These are phyloP conservation scores for Polydrusus cervinus DNA, from an alignment of 2,888 invertebrate species.

Conservation along the genomic window DNA sequence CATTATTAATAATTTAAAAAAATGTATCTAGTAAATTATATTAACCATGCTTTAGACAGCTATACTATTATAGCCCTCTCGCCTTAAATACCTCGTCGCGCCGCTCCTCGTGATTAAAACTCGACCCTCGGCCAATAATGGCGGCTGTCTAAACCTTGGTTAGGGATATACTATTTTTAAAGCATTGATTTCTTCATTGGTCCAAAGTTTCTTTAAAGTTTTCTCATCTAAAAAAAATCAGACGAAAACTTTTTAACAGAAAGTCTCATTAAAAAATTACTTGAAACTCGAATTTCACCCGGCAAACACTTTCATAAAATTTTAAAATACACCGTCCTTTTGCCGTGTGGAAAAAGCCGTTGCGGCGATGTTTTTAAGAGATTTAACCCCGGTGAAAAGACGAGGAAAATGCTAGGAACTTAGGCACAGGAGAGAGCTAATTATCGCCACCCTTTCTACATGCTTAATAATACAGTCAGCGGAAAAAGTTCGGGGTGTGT, in stretches of 20 bases:
- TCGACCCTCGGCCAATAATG: too few relatives aligned
- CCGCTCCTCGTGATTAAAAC: too few relatives aligned
- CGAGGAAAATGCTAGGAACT: slow-evolving; percentile 57
- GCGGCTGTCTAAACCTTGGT: too few relatives aligned
- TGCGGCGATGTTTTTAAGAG: slow-evolving; percentile 48
- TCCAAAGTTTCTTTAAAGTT: too few relatives aligned
- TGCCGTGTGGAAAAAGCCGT: slow-evolving; percentile 3
- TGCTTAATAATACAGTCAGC: slow-evolving; percentile 57
- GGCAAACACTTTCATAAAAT: not conserved
- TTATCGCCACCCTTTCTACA: slow-evolving; percentile 68
- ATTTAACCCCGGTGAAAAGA: slow-evolving; percentile 52
- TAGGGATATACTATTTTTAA: too few relatives aligned
- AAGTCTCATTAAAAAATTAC: not conserved
- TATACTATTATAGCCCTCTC: too few relatives aligned
- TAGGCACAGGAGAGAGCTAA: slow-evolving; percentile 68
- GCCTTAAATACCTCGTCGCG: too few relatives aligned
- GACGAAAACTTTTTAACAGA: not conserved
- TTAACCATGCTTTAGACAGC: too few relatives aligned
- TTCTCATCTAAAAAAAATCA: too few relatives aligned
- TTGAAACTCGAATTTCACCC: not conserved
- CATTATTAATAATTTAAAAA: too few relatives aligned
- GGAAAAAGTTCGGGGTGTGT: slow-evolving; percentile 47
- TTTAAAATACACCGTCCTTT: slow-evolving; percentile 3
- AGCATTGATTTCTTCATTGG: too few relatives aligned
- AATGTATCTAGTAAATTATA: too few relatives aligned